Evolutionary conservation across 2,797 vertebrate species (phyloP), one percentile per base, ranked within the genome.

Genomic region (Pterois miles): DNA sequence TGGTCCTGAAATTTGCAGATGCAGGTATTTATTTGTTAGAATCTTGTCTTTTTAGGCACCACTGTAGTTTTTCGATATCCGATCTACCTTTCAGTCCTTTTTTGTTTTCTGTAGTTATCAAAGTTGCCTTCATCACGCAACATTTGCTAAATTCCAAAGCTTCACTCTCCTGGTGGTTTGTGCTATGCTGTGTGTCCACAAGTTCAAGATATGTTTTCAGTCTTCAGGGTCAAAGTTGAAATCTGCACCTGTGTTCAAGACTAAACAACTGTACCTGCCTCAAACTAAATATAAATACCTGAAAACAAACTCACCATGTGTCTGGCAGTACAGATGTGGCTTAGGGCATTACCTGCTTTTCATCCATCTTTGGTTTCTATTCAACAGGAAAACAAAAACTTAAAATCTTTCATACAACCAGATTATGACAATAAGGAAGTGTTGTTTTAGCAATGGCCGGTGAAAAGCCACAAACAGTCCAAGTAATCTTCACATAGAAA

Each of bases 161-260:
- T 18, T 83, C 25, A 14, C 66, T 74, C 14, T 56, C 18, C 53
- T 8, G 10, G 18, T 34, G 64, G 59, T 71, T 67, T 82, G 75
- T 33, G n/a, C 23, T 36, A 80, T 11, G 29, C 38, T 56, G 1
- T 3, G 29, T 27, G 74, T 77, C 57, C 38, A 50, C 70, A 74
- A 64, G 68, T 74, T 80, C 6, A 81, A n/a, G 27, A 20, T 66
- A 46, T 23, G 46, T 91, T 92, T 91, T 77, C 69, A 74, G 77
- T 81, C 76, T 79, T 60, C 11, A 43, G 67, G 86, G 93, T 93
- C 89, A 95, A 90, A 95, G 93, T 91, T 93, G 90, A 93, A 72
- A 88, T 83, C 71, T 88, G 92, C 95, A 96, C 95, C 95, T 96
- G 95, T 81, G 85, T 71, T 85, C 73, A 83, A 95, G 93, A 94